Evolutionary conservation across 1,140 invertebrate genomes (phyloP).

Genomic region (Danaus plexippus): DNA sequence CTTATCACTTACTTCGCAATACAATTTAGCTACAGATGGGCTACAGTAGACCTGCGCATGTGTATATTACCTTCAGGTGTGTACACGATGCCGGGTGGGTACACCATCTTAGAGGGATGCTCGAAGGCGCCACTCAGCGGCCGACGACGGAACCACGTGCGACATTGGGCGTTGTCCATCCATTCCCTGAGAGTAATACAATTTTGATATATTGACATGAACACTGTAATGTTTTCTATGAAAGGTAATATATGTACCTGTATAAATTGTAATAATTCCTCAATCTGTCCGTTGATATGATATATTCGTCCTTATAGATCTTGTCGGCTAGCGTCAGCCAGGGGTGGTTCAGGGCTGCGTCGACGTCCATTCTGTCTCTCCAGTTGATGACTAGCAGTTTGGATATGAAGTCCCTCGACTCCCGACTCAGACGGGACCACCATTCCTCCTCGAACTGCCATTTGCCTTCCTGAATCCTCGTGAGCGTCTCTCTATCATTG

Average conservation of each 20-base stretch:
- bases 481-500: conserved; percentile 91
- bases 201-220: too few species aligned
- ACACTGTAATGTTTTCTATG: too few species aligned
- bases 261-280: conserved; percentile 84
- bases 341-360: conserved; percentile 84
- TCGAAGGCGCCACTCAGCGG: conserved; percentile 86
- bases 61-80: conserved; percentile 75
- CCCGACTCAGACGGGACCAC: conserved; percentile 81
- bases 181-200: conserved; percentile 76
- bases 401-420: conserved; percentile 91
- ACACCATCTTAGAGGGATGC: conserved; percentile 94
- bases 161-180: conserved; percentile 90
- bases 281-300: conserved; percentile 82
- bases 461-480: conserved; percentile 73
- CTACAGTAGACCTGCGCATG: neutral
- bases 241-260: conserved; percentile 55
- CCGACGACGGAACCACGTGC: conserved; percentile 86
- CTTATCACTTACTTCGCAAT: too few species aligned
- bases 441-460: conserved; percentile 74
- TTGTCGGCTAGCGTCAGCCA: conserved; percentile 86
- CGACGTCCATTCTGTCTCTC: conserved; percentile 84
- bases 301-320: conserved; percentile 75
- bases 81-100: conserved; percentile 87
- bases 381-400: conserved; percentile 82
- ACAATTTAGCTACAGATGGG: too few species aligned